Base-by-base conservation (phyloP, 2,113 vertebrate genomes). In the Lepus americanus region DNA sequence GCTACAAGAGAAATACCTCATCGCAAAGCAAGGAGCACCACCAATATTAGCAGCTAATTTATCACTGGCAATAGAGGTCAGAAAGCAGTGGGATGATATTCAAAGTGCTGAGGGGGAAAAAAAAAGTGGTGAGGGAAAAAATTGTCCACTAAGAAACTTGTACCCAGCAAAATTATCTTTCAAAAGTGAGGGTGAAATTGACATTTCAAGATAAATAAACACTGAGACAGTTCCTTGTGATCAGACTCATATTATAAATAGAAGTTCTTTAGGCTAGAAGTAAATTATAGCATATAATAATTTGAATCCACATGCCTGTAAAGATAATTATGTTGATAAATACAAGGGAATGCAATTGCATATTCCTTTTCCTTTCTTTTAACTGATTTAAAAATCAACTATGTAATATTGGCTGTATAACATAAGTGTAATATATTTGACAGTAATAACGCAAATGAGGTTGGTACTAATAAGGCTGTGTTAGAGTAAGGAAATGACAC, bases 311-410 rank as follows among this genome's bases (percentile, higher is more conserved):
- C 16, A 49, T 20, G 78, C 36, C 53, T 91, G 3, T 78, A 73
- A 87, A 90, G 17, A 6, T 94, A 89, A 91, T 66, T 77, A 64
- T 31, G 20, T 70, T 83, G 22, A 29, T 83, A 51, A 86, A 86
- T 72, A 55, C 59, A 39, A 66, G 13, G 90, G 14, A 84, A 11
- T 76, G 29, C 81, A 76, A 69, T 33, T 80, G 20, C 27, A 51
- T 61, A 88, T 67, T 74, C 31, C 29, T 90, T 78, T 74, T 33
- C 14, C n/a, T 79, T 89, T 59, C 14, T 73, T 53, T 67, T 91
- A 86, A 67, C 16, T 51, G 49, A 93, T 51, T 67, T 77, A 3
- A 82, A 77, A 82, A 74, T 0, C 10, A 63, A 23, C 39, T 76
- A 2, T 90, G 17, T 76, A 44, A 39, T 87, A 20, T 70, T 44